Percentiles rank a stretch among this genome's conserved stretches.
These are phyloP conservation scores for Aporrectodea caliginosa DNA, from an alignment of 1,140 invertebrate genomes.

Conservation along the genomic window DNA sequence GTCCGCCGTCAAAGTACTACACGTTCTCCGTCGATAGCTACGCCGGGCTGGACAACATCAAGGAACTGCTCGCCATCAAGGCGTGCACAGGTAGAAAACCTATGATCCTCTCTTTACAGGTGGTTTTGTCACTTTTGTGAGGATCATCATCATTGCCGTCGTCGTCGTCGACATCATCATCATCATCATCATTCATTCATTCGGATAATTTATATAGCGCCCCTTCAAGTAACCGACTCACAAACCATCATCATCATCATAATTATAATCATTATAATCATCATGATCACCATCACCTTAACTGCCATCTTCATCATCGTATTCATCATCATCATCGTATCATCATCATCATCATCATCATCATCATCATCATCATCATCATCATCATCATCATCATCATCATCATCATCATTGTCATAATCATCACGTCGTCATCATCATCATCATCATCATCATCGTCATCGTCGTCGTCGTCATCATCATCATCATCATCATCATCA, in stretches of 20 bases:
- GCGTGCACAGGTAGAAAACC: conserved; percentile 31
- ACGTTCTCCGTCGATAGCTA: conserved; percentile 18
- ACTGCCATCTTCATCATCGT: neutral
- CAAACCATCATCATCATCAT: no score
- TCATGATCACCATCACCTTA: no score
- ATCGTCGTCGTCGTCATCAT: neutral
- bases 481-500: neutral
- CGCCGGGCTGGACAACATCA: conserved; percentile 26
- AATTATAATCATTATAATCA: no score
- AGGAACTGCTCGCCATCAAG: conserved; percentile 25
- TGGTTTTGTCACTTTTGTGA: no score
- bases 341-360: conserved; percentile 2
- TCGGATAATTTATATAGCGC: no score
- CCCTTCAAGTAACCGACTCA: no score
- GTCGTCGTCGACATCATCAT: no score
- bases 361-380: conserved; percentile 2
- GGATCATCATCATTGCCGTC: no score
- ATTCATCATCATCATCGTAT: neutral
- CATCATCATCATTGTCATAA: conserved; percentile 2
- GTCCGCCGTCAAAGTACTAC: conserved; percentile 26
- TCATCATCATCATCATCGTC: no score
- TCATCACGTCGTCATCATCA: no score
- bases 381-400: neutral
- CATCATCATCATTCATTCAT: no score
- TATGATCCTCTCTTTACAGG: no score